Conservation (phyloP, 1,140 invertebrate species). For the Brachionus rotundiformis region DNA sequence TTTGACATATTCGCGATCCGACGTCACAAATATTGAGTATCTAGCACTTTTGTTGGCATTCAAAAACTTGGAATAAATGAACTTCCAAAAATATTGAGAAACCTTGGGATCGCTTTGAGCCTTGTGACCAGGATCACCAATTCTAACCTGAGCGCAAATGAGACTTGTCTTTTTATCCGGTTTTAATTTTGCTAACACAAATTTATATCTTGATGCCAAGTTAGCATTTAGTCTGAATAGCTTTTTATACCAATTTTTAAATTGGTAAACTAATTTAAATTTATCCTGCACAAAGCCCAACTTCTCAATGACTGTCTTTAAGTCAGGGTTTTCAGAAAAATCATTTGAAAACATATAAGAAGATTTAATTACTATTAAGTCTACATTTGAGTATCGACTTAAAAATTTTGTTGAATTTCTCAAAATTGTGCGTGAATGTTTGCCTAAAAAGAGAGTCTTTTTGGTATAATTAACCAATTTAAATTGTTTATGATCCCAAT, state of each 20-base stretch:
- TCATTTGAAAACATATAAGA: background rate
- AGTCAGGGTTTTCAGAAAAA: background rate
- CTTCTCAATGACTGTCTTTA: background rate
- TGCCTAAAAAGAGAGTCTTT: background rate
- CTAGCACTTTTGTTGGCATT: background rate
- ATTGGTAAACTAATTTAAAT: slow-evolving; percentile 8
- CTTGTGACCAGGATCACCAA: background rate
- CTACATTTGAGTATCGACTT: background rate
- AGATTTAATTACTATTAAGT: slow-evolving; percentile 21
- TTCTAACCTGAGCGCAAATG: slow-evolving; percentile 37
- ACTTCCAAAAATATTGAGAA: background rate
- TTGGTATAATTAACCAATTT: background rate
- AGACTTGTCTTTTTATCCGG: background rate
- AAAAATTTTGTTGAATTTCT: background rate
- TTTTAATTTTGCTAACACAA: background rate
- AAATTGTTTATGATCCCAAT: background rate
- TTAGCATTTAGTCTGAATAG: background rate
- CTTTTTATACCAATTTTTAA: slow-evolving; percentile 20
- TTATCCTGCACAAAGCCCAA: background rate
- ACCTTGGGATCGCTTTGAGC: background rate
- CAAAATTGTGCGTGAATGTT: background rate
- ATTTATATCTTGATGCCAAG: background rate
- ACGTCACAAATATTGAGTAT: slow-evolving; percentile 27
- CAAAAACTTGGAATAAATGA: background rate
- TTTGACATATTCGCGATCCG: background rate